Conservation (phyloP, 2,113 vertebrate genomes). For the Typhlomys cinereus region DNA sequence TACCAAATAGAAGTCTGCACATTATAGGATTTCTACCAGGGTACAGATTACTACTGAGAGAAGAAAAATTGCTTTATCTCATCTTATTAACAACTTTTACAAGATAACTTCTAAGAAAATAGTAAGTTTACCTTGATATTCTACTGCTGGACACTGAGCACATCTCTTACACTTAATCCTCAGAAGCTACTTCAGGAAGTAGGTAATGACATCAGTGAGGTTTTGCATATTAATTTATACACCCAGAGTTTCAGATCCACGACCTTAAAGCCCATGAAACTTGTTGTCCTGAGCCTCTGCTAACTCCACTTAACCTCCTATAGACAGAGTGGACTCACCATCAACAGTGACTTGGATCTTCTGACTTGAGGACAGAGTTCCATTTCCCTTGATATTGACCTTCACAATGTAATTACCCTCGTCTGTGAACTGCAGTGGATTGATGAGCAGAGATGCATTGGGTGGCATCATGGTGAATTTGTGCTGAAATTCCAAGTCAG, state of each 20-base stretch:
- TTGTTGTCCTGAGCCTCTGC: not conserved
- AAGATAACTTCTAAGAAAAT: not conserved
- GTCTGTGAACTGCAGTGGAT: constrained; percentile 82
- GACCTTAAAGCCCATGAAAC: not conserved
- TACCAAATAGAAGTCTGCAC: constrained; percentile 22
- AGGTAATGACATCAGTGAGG: not conserved
- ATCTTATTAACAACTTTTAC: not conserved
- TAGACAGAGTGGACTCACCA: constrained; percentile 80
- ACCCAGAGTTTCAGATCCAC: not conserved
- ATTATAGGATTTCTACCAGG: not conserved
- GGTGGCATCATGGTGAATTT: constrained; percentile 87
- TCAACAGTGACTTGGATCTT: constrained; percentile 88
- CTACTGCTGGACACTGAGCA: not conserved
- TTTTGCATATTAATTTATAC: not conserved
- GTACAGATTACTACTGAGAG: not conserved
- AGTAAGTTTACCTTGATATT: not conserved
- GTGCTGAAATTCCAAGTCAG: constrained; percentile 87
- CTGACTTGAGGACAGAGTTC: constrained; percentile 83
- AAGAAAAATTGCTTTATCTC: constrained; percentile 9
- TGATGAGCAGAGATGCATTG: constrained; percentile 86
- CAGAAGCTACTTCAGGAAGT: not conserved
- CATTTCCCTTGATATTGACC: constrained; percentile 86
- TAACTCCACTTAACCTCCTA: not conserved
- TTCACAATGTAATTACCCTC: constrained; percentile 89
- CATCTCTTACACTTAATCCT: not conserved